A percentile compares a stretch with the other conserved stretches of the same genome.
These are phyloP conservation scores for Crocallis elinguaria DNA, from an alignment of 2,888 invertebrate genomes.

Conservation along the genomic window DNA sequence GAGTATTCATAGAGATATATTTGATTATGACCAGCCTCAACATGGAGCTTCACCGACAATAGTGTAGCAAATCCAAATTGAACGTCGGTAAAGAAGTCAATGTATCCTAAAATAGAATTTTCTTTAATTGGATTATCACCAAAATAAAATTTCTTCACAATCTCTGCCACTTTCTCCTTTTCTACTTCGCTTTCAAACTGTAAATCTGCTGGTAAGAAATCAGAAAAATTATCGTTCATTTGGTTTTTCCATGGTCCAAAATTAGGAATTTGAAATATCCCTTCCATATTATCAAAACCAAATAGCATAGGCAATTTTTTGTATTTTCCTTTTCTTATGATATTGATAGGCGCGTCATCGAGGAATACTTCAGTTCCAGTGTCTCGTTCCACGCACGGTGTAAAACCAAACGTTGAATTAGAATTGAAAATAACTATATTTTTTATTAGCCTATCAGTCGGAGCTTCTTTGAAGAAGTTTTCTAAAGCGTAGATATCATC, in stretches of 20 bases:
- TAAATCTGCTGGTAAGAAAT: conserved; percentile 58
- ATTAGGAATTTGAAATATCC: conserved; percentile 32
- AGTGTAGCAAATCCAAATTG: conserved; percentile 47
- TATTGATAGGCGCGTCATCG: conserved; percentile 50
- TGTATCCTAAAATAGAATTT: conserved; percentile 46
- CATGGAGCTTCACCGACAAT: conserved; percentile 45
- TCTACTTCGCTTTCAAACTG: conserved; percentile 49
- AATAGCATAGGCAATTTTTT: conserved; percentile 54
- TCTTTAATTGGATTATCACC: conserved; percentile 45
- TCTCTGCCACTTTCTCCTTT: conserved; percentile 46
- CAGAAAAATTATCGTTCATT: conserved; percentile 59
- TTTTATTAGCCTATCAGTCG: conserved; percentile 45
- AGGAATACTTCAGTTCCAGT: conserved; percentile 43
- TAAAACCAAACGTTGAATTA: conserved; percentile 44
- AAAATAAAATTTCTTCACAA: conserved; percentile 57
- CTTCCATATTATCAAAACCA: conserved; percentile 58
- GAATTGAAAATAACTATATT: conserved; percentile 33
- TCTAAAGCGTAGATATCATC: conserved; percentile 55
- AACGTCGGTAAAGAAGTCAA: conserved; percentile 66
- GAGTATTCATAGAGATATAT: conserved; percentile 60
- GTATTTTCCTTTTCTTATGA: conserved; percentile 48
- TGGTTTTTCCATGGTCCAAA: conserved; percentile 48
- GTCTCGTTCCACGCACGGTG: conserved; percentile 49
- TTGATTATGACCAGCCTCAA: conserved; percentile 51
- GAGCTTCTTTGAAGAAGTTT: conserved; percentile 51